phyloP scores from a whole-genome alignment of 2,797 vertebrate genomes.

The Melanogrammus aeglefinus region DNA sequence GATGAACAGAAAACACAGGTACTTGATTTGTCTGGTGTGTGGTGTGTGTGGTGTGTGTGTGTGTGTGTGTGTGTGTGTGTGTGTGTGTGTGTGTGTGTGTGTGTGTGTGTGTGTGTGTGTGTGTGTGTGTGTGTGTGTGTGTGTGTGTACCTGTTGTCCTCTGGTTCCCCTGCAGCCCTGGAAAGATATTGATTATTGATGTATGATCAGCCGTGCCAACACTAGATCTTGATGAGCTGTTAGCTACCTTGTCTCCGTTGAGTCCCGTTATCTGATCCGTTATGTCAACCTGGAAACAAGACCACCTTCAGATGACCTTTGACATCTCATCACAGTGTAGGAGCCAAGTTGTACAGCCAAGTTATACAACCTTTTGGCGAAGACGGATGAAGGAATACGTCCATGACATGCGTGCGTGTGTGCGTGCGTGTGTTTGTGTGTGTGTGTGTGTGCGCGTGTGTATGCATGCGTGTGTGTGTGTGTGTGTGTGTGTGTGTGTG shows the following conservation, averaged over 20 bases:
- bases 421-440: neutral
- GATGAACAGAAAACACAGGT: slow-evolving; percentile 19
- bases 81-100: neutral
- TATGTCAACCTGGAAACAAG: slow-evolving; percentile 49
- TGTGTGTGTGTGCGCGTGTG: neutral
- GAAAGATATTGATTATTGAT: slow-evolving; percentile 11
- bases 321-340: neutral
- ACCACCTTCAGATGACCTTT: neutral
- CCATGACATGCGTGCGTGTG: neutral
- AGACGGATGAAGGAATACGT: too few species aligned
- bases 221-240: neutral
- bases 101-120: neutral
- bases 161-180: slow-evolving; percentile 61
- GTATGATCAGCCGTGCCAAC: neutral
- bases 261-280: slow-evolving; percentile 49
- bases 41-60: slow-evolving; percentile 9
- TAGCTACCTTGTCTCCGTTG: slow-evolving; percentile 49
- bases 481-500: neutral
- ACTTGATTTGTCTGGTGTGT: neutral
- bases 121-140: neutral
- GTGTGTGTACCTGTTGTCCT: slow-evolving; percentile 43
- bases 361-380: too few species aligned
- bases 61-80: slow-evolving; percentile 3
- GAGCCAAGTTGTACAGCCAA: too few species aligned
- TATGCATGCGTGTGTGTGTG: slow-evolving; percentile 6